Conservation (phyloP, 1,140 invertebrate species). For the Atta texana region DNA sequence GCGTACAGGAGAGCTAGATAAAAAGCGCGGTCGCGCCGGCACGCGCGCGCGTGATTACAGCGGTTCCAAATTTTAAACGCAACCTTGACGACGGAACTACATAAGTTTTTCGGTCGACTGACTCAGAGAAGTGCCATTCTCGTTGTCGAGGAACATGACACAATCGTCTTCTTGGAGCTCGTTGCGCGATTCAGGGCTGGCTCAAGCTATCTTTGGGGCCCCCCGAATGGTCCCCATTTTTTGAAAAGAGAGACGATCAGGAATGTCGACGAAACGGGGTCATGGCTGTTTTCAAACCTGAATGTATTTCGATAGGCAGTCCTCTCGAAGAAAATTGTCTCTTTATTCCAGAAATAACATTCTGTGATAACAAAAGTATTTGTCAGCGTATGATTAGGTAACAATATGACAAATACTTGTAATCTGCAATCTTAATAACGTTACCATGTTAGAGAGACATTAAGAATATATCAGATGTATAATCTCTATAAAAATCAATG, state of each 20-base stretch:
- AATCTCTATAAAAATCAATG: no score
- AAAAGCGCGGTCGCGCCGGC: not conserved
- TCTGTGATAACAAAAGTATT: not conserved
- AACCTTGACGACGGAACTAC: constrained; percentile 41
- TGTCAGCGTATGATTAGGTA: not conserved
- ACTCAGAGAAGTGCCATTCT: constrained; percentile 41
- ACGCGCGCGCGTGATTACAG: constrained; percentile 21
- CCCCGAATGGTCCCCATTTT: not conserved
- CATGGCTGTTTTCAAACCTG: not conserved
- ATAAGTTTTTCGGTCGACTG: constrained; percentile 57
- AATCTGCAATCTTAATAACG: not conserved
- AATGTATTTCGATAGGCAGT: not conserved
- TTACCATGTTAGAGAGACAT: not conserved
- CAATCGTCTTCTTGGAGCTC: constrained; percentile 46
- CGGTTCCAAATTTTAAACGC: constrained; percentile 47
- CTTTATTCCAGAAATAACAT: not conserved
- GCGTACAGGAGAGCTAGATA: not conserved
- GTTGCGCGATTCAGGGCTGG: constrained; percentile 6
- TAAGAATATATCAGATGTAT: no score
- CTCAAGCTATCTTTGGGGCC: not conserved
- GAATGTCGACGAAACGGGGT: not conserved
- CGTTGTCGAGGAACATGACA: constrained; percentile 45
- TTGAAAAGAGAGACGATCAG: not conserved
- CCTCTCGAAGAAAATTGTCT: not conserved
- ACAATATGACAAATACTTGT: constrained; percentile 1